A percentile compares a stretch with the other conserved stretches of the same genome.
phyloP scores from a whole-genome alignment of 2,888 invertebrate genomes.

The Bedellia somnulentella region DNA sequence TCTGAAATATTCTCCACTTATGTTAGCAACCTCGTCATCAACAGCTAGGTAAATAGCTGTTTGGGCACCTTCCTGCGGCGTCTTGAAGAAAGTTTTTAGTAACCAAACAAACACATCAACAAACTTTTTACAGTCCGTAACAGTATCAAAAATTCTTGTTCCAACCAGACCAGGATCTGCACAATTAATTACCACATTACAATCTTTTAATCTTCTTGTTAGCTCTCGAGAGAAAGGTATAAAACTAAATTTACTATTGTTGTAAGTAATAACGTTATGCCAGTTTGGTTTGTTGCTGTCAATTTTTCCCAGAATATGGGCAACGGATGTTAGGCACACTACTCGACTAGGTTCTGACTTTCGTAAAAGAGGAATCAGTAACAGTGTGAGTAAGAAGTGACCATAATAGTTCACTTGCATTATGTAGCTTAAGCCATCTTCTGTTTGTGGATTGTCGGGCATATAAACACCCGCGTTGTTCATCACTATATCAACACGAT shows the following conservation, averaged over 20 bases:
- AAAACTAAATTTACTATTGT: slow-evolving; percentile 70
- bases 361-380: slow-evolving; percentile 79
- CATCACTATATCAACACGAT: slow-evolving; percentile 76
- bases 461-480: slow-evolving; percentile 86
- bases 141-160: slow-evolving; percentile 68
- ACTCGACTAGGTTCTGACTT: slow-evolving; percentile 73
- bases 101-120: no score
- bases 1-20: slow-evolving; percentile 70
- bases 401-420: slow-evolving; percentile 95
- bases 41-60: slow-evolving; percentile 68
- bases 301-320: slow-evolving; percentile 69
- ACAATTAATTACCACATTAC: slow-evolving; percentile 74
- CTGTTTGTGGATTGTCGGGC: slow-evolving; percentile 61
- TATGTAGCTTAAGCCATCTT: slow-evolving; percentile 82
- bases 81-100: slow-evolving; percentile 65
- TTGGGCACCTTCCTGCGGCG: slow-evolving; percentile 69
- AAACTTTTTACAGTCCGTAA: no score
- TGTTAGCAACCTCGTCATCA: slow-evolving; percentile 63
- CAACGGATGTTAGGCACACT: slow-evolving; percentile 75
- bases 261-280: slow-evolving; percentile 55
- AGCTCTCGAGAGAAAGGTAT: slow-evolving; percentile 74
- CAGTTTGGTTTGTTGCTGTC: slow-evolving; percentile 62
- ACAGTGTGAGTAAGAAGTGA: slow-evolving; percentile 85
- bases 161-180: slow-evolving; percentile 85
- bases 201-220: slow-evolving; percentile 62